Conservation (phyloP, 2,797 vertebrate species). For the Distichodus sexfasciatus region DNA sequence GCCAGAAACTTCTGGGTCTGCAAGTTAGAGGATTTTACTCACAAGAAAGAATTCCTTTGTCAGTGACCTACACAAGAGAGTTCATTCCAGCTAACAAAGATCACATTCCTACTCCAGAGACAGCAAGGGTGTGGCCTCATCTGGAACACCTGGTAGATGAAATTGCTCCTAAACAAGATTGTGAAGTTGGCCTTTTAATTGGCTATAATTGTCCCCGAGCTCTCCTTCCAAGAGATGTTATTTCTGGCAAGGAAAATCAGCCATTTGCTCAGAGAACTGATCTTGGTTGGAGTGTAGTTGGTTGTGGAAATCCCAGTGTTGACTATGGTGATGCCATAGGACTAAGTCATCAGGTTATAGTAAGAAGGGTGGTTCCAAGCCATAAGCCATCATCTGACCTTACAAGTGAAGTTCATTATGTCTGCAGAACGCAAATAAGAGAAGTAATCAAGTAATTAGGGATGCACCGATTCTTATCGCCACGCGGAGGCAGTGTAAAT, state of each 20-base stretch:
- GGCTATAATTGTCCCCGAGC: neutral
- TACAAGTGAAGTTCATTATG: conserved; percentile 30
- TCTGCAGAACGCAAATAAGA: conserved; percentile 37
- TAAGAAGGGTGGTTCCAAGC: conserved; percentile 37
- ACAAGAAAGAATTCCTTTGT: conserved; percentile 2
- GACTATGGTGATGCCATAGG: conserved; percentile 30
- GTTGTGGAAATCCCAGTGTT: neutral
- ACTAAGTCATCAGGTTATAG: conserved; percentile 27
- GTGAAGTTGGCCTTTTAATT: neutral
- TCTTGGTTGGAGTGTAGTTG: neutral
- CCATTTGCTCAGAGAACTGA: neutral
- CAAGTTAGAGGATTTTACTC: conserved; percentile 31
- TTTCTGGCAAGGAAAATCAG: neutral
- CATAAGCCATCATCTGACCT: neutral
- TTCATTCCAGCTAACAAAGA: conserved; percentile 46
- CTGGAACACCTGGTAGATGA: conserved; percentile 14
- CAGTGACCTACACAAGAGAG: conserved; percentile 27
- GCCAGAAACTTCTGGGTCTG: conserved; percentile 19
- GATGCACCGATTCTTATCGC: no score
- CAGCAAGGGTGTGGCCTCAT: conserved; percentile 20
- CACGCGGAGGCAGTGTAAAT: no score
- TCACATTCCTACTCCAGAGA: conserved; percentile 19
- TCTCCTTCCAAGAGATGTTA: neutral
- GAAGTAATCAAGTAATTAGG: conserved; percentile 19
- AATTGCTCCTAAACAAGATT: conserved; percentile 2